phyloP scores from a whole-genome alignment of 2,113 vertebrate genomes.

The Astur gentilis region DNA sequence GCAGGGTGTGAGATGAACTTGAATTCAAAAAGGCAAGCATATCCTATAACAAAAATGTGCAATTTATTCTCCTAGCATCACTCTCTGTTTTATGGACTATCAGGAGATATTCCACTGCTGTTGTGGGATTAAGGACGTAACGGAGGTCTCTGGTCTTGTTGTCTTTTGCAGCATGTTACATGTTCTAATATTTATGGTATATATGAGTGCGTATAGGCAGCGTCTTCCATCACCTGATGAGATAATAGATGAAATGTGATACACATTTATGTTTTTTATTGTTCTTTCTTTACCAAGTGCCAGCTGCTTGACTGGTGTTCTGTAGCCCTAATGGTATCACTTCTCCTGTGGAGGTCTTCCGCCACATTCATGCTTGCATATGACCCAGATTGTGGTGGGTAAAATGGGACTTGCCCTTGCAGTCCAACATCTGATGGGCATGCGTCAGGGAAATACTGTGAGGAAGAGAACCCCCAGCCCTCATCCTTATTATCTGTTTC shows the following conservation, averaged over 20 bases:
- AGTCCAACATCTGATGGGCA: not conserved
- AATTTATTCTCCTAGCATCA: not conserved
- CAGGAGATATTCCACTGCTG: not conserved
- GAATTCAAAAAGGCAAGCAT: not conserved
- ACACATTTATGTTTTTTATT: not conserved
- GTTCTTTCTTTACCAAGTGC: not conserved
- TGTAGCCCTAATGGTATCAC: not conserved
- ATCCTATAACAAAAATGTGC: not conserved
- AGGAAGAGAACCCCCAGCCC: not conserved
- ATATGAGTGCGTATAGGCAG: not conserved
- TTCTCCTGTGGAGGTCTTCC: not conserved
- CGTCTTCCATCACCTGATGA: not conserved
- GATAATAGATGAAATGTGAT: not conserved
- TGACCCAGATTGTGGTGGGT: not conserved
- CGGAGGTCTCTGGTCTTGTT: not conserved
- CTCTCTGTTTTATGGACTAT: not conserved
- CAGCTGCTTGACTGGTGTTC: not conserved
- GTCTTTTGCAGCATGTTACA: not conserved
- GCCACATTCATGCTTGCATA: accelerated
- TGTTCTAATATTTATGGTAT: not conserved
- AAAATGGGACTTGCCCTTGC: not conserved
- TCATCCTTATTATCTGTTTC: not conserved
- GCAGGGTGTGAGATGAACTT: not conserved
- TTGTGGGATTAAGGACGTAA: not conserved
- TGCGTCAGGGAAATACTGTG: not conserved